Evolutionary conservation across 2,797 vertebrate genomes (phyloP), one percentile per base, ranked within the genome.

Genomic region (Labeo calbasu): DNA sequence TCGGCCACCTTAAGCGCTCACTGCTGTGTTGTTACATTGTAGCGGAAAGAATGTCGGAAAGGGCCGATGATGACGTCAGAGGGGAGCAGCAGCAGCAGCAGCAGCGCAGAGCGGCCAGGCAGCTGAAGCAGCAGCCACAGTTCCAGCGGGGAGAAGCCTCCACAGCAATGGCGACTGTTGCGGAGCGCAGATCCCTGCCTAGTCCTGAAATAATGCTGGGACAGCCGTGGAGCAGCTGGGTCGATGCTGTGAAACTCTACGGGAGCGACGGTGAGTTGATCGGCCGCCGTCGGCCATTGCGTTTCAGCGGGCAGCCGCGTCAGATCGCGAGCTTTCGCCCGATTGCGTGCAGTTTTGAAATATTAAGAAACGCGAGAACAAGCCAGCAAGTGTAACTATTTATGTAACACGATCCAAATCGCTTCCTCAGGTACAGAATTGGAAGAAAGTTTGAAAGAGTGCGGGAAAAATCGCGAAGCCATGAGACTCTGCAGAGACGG

Each of bases 11-110:
- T 90, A 90, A 92, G 81, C 89, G 90, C 91, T 94, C 93, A 93
- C 92, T 93, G 94, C 94, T 91, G 92, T 96, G 94, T 96, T 95
- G 94, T 97, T 97, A 96, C 96, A 96, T 96, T 97, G 95, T 96
- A 98, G 97, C 96, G 96, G 96, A 98, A 98, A 98, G 97, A 98
- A 99, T 99, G 98, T 99, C 97, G 96, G 98, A 98, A 96, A 97
- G 97, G 97, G 96, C 97, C 96, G 98, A 96, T 93, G 96, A 96
- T 98, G 97, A 99, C 97, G 97, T 98, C 96, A 99, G 97, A 92
- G 97, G 95, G 95, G 97, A 98, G 96, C 96, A 95, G 96, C 97
- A 94, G 94, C 89, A 94, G 94, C 89, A 88, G 93, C 81, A 78
- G 82, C 82, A 95, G 96, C 97, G 97, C 96, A 96, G 96, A 96